These are phyloP conservation scores for Argyresthia albistria DNA, from an alignment of 2,888 invertebrate genomes.

Conservation along the genomic window DNA sequence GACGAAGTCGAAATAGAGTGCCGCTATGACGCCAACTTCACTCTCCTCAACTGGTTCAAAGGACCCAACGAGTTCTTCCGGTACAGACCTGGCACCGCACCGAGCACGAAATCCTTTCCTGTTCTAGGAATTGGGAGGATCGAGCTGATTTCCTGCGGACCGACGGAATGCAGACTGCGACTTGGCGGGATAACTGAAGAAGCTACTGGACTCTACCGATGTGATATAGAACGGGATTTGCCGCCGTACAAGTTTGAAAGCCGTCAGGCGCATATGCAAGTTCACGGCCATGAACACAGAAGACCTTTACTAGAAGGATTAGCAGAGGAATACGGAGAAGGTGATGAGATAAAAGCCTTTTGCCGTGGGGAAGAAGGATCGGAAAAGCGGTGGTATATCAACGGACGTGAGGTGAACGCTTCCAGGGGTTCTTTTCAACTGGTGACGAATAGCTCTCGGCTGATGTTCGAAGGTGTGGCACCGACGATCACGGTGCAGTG, in stretches of 20 bases:
- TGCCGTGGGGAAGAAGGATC: conserved; percentile 43
- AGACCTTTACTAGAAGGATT: conserved; percentile 48
- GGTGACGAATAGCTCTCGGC: conserved; percentile 30
- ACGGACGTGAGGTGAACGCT: conserved; percentile 38
- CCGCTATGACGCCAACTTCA: conserved; percentile 57
- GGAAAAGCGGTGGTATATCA: conserved; percentile 55
- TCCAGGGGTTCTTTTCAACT: conserved; percentile 34
- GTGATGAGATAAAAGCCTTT: conserved; percentile 45
- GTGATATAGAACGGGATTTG: conserved; percentile 50
- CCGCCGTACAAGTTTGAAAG: conserved; percentile 50
- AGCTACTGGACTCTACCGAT: conserved; percentile 51
- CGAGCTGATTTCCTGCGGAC: conserved; percentile 47
- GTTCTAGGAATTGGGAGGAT: conserved; percentile 45
- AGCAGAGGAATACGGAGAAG: conserved; percentile 38
- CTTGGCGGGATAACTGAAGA: conserved; percentile 46
- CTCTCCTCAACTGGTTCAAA: conserved; percentile 57
- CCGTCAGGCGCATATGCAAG: conserved; percentile 44
- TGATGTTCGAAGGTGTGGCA: conserved; percentile 50
- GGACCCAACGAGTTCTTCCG: conserved; percentile 55
- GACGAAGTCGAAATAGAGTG: conserved; percentile 51
- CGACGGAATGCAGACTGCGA: conserved; percentile 39
- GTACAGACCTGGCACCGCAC: conserved; percentile 46
- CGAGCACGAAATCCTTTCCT: conserved; percentile 47
- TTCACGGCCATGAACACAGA: conserved; percentile 37
- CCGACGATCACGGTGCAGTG: conserved; percentile 63